Base-by-base conservation (phyloP, 2,797 vertebrate genomes). In the Kryptolebias ocellatus region DNA sequence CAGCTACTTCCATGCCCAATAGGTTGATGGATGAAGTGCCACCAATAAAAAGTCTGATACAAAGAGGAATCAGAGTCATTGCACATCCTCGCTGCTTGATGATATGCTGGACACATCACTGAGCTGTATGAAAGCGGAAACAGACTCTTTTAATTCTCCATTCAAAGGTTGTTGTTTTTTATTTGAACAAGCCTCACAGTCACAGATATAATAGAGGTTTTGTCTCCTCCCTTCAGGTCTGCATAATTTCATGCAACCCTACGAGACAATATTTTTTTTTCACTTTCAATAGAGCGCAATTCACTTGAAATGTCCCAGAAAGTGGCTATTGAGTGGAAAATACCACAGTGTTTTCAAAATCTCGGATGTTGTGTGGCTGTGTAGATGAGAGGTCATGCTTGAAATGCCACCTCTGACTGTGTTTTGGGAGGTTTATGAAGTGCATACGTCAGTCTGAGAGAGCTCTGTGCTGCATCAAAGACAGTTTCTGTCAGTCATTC, bases 351-450 rank as follows among this genome's bases (percentile, higher is more conserved):
- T 78, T 83, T 87, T 80, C 76, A 83, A 78, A 73, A 63, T 64
- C 52, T 65, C 54, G 2, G 76, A 62, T 27, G 69, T 77, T 78
- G 74, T 15, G 29, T 46, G n/a, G 61, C 29, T 49, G 54, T 12
- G 72, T 60, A 53, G 83, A 79, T 80, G 71, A 71, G 80, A 88
- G 85, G 84, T 88, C 78, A 85, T 64, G 63, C 69, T 64, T 50
- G 12, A 87, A 90, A 89, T 80, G 73, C 62, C 75, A 76, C 78
- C 78, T 78, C 68, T 80, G 80, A 85, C 73, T 46, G 56, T 59
- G 73, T 65, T 77, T 58, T 80, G 67, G 78, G 63, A 70, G 80
- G 53, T 81, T 85, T 75, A 64, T 62, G 60, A 88, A 80, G 61
- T 7, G 31, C 56, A 64, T 51, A 55, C 78, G 64, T 50, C 20